Conservation (phyloP, 2,888 invertebrate genomes). For the Agriopis aurantiaria region DNA sequence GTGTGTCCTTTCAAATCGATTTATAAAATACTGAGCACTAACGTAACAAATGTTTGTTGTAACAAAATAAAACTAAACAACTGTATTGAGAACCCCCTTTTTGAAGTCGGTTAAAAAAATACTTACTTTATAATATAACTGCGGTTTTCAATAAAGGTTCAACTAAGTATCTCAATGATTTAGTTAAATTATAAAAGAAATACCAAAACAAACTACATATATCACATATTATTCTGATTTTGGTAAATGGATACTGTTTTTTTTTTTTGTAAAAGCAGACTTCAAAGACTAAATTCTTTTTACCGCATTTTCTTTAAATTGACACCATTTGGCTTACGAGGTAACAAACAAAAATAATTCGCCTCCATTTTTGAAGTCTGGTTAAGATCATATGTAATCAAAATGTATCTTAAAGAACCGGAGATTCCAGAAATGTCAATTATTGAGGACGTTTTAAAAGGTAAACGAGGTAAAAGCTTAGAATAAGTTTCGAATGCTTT, state of each 20-base stretch:
- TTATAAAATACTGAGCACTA: too few relatives aligned
- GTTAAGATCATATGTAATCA: background rate
- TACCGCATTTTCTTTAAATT: background rate
- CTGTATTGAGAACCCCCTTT: too few relatives aligned
- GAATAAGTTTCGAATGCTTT: too few relatives aligned
- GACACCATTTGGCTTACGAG: background rate
- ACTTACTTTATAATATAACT: background rate
- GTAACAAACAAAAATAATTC: background rate
- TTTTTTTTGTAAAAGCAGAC: background rate
- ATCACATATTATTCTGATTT: background rate
- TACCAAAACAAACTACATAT: background rate
- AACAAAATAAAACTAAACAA: too few relatives aligned
- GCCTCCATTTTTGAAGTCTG: slow-evolving; percentile 2
- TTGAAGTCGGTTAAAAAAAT: too few relatives aligned
- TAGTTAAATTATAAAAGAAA: background rate
- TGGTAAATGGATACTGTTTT: background rate
- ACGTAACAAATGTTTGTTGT: too few relatives aligned
- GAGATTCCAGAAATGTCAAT: too few relatives aligned
- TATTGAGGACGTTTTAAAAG: too few relatives aligned
- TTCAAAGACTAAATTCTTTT: background rate
- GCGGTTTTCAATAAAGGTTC: background rate
- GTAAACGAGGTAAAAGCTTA: too few relatives aligned
- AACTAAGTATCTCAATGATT: background rate
- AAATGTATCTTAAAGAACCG: too few relatives aligned
- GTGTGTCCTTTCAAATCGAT: too few relatives aligned